Evolutionary conservation across 2,797 vertebrate species (phyloP).

Genomic region (Bovichtus diacanthus): DNA sequence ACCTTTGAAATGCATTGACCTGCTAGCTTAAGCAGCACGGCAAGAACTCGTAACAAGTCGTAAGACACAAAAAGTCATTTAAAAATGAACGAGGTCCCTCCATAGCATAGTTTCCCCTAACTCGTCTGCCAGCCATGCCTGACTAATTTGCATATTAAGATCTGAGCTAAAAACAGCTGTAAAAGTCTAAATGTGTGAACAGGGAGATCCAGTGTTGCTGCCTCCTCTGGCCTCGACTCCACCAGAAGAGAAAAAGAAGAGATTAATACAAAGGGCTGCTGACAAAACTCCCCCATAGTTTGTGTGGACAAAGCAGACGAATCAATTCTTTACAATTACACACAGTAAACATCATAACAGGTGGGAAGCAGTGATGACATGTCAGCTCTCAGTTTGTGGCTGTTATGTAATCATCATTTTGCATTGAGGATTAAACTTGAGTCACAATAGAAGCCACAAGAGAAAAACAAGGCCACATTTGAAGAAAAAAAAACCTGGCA

Average conservation of each 20-base stretch:
- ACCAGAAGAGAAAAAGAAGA: background rate
- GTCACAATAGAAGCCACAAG: background rate
- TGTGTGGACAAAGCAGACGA: constrained; percentile 9
- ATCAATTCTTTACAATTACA: constrained; percentile 11
- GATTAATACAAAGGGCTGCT: background rate
- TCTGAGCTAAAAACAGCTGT: background rate
- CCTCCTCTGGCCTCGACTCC: background rate
- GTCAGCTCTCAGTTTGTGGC: background rate
- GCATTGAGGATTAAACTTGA: constrained; percentile 11
- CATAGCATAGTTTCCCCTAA: background rate
- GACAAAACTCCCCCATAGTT: background rate
- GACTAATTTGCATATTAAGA: background rate
- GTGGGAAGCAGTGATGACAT: background rate
- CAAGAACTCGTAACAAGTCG: background rate
- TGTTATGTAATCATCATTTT: constrained; percentile 17
- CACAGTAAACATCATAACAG: background rate
- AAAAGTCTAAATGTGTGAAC: background rate
- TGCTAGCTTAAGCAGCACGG: background rate
- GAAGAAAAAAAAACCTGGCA: background rate
- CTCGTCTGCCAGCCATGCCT: background rate
- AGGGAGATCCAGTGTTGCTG: background rate
- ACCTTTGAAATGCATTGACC: too few relatives aligned
- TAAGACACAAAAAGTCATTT: background rate
- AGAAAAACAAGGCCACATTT: constrained; percentile 5
- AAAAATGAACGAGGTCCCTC: background rate